A percentile compares a stretch with the other conserved stretches of the same genome.
phyloP scores from a whole-genome alignment of 23 tunicate genomes.

The Phallusia fumigata region DNA sequence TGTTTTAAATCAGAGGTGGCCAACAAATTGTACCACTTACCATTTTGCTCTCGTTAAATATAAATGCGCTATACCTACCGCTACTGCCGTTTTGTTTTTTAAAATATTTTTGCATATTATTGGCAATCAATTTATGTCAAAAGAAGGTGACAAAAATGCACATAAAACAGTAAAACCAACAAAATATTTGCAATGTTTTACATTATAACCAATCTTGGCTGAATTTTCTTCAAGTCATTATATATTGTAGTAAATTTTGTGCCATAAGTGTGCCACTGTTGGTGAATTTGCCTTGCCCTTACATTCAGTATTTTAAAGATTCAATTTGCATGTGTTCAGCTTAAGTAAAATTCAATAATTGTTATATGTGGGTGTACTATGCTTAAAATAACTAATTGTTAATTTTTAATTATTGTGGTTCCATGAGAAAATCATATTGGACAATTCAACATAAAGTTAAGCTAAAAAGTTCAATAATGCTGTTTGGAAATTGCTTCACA shows the following conservation, averaged over 20 bases:
- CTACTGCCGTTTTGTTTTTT: too few species aligned
- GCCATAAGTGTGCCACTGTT: background rate
- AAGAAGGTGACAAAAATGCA: background rate
- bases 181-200: background rate
- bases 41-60: background rate
- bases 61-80: background rate
- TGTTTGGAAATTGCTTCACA: background rate
- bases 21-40: too few species aligned
- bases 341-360: background rate
- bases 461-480: constrained; percentile 7
- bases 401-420: background rate
- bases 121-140: background rate
- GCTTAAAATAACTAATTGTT: background rate
- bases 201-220: background rate
- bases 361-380: background rate
- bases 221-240: background rate
- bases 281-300: constrained; percentile 3
- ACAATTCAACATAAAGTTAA: constrained; percentile 22
- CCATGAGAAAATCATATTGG: constrained; percentile 14
- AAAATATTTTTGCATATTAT: background rate
- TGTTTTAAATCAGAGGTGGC: too few species aligned
- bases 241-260: background rate
- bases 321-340: background rate
- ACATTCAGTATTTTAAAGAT: background rate
- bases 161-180: background rate